phyloP scores from a whole-genome alignment of 1,140 invertebrate species.

The Drosophila cardini region DNA sequence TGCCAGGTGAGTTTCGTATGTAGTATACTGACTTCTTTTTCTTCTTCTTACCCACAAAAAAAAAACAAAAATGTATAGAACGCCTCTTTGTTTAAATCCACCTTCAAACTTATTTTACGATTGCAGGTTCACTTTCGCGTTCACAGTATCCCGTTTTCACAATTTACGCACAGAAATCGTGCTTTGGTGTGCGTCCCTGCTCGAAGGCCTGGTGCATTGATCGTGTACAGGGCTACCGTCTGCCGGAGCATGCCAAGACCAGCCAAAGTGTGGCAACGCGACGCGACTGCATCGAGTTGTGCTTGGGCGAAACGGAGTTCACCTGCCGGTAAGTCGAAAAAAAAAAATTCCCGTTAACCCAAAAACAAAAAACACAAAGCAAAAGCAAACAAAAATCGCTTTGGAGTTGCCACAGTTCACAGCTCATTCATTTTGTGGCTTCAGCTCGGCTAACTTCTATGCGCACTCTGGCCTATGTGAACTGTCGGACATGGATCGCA shows the following conservation, averaged over 20 bases:
- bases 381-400: too few species aligned
- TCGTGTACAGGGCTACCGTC: slow-evolving; percentile 93
- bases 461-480: slow-evolving; percentile 93
- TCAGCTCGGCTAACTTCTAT: slow-evolving; percentile 95
- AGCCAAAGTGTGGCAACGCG: slow-evolving; percentile 89
- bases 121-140: slow-evolving; percentile 92
- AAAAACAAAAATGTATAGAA: slow-evolving; percentile 11
- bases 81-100: slow-evolving; percentile 58
- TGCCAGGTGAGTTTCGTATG: slow-evolving; percentile 90
- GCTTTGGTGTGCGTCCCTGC: slow-evolving; percentile 93
- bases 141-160: slow-evolving; percentile 98
- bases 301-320: slow-evolving; percentile 94
- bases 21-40: slow-evolving; percentile 35
- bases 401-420: slow-evolving; percentile 44
- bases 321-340: slow-evolving; percentile 91
- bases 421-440: slow-evolving; percentile 34
- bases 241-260: slow-evolving; percentile 90
- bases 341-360: slow-evolving; percentile 31
- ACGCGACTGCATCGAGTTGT: slow-evolving; percentile 94
- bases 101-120: slow-evolving; percentile 54
- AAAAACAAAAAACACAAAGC: slow-evolving; percentile 1
- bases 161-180: slow-evolving; percentile 97
- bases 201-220: slow-evolving; percentile 97
- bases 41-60: slow-evolving; percentile 34
- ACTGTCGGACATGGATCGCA: slow-evolving; percentile 95